Base-by-base conservation (phyloP, 37 sponge, comb jelly and placozoan species). In the Cliona cf. orientalis region DNA sequence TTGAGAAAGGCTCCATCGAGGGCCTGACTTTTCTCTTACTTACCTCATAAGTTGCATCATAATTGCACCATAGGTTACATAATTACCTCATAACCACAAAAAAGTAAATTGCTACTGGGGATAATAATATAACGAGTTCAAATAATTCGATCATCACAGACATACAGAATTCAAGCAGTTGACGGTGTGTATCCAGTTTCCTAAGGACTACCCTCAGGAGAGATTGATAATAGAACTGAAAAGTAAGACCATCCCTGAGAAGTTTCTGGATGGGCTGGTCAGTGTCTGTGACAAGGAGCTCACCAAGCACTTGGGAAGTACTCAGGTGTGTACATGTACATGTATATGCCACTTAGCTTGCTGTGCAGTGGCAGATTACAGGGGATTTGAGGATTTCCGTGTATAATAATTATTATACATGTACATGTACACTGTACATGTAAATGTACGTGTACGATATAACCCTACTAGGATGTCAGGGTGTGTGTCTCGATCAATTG, bases 241-340 rank as follows among this genome's bases (percentile, higher is more conserved):
- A 80, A 95, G 95, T 61, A 95, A 95, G 42, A 89, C 93, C 17
- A 83, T 97, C 5, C 56, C 88, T 5, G 83, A 81, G 28, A 78
- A 75, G 58, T 64, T 97, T 19, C 49, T 97, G 38, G 81, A 89
- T 37, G 64, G 81, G 11, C 42, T 97, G 38, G 76, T 77, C 34
- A 66, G 57, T 2, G 75, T 92, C 23, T 88, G 91, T 81, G 95
- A 97, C 5, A 76, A 84, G 66, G 80, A 97, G 26, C 62, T 89
- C 56, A 80, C 87, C 11, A 76, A 72, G 7, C 60, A 72, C 3
- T 2, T 34, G 19, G 98, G 93, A 28, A 42, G 90, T 49, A 64
- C 58, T 4, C 95, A 95, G 86, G 86, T 93, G 46, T 29, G 66
- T 4, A 22, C 1, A 23, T 2, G 9, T 36, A 4, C 64, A 14